Evolutionary conservation across 2,113 vertebrate species (phyloP).

Genomic region (Rhegmatorhina hoffmannsi): DNA sequence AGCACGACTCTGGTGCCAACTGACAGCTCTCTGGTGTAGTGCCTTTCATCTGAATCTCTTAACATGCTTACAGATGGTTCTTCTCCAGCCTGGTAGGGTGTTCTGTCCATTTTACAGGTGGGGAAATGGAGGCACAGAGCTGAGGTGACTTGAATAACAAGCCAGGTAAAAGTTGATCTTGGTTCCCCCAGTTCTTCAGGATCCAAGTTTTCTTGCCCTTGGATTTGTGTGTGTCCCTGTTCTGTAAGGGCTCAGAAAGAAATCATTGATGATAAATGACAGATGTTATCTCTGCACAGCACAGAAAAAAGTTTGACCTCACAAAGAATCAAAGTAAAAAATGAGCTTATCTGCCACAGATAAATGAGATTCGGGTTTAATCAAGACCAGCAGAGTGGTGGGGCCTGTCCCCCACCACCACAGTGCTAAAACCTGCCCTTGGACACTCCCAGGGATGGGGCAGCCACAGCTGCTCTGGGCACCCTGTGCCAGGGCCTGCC

Average conservation of each 20-base stretch:
- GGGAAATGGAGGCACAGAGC: conserved; percentile 47
- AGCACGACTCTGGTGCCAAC: neutral
- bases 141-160: neutral
- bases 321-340: neutral
- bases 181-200: neutral
- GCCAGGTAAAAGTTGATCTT: neutral
- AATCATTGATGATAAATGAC: neutral
- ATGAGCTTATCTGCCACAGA: neutral
- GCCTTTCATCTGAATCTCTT: conserved; percentile 68
- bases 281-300: neutral
- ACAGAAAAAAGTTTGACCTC: neutral
- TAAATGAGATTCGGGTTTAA: conserved; percentile 17
- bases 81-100: neutral
- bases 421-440: neutral
- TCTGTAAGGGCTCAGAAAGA: neutral
- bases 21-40: neutral
- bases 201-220: neutral
- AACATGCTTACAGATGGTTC: neutral
- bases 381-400: neutral
- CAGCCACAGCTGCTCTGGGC: neutral
- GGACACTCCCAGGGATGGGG: neutral
- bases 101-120: neutral
- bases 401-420: neutral
- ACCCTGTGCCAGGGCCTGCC: neutral
- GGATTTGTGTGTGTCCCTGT: neutral